A percentile compares a stretch with the other conserved stretches of the same genome.
These are phyloP conservation scores for Euplagia quadripunctaria DNA, from an alignment of 2,888 invertebrate species.

Conservation along the genomic window DNA sequence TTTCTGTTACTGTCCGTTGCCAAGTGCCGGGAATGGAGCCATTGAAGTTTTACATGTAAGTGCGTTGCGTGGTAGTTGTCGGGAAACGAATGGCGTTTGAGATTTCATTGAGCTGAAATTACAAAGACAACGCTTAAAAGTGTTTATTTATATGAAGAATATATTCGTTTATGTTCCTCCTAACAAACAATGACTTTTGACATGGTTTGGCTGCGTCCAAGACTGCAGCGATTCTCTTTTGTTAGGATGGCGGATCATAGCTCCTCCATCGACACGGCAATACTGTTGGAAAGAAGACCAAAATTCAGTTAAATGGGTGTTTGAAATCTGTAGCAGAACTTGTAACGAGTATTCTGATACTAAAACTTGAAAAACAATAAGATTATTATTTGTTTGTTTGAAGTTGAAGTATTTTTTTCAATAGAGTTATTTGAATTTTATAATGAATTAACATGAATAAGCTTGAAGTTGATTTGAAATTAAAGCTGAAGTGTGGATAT, in stretches of 20 bases:
- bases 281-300: too few species aligned
- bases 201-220: background rate
- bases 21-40: slow-evolving; percentile 5
- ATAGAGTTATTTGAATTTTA: too few species aligned
- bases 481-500: background rate
- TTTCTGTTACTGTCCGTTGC: slow-evolving; percentile 18
- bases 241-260: too few species aligned
- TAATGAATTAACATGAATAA: too few species aligned
- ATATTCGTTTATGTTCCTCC: background rate
- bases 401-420: too few species aligned
- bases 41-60: background rate
- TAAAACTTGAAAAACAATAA: too few species aligned
- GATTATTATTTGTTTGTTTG: too few species aligned
- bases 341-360: too few species aligned
- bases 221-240: too few species aligned
- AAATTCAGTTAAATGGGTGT: too few species aligned
- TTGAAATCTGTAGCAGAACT: too few species aligned
- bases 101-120: background rate
- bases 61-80: background rate
- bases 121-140: background rate
- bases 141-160: background rate
- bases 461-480: background rate
- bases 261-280: too few species aligned
- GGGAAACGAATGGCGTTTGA: background rate
- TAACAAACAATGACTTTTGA: background rate